Evolutionary conservation across 2,888 invertebrate species (phyloP).

Genomic region (Coenonympha glycerion): DNA sequence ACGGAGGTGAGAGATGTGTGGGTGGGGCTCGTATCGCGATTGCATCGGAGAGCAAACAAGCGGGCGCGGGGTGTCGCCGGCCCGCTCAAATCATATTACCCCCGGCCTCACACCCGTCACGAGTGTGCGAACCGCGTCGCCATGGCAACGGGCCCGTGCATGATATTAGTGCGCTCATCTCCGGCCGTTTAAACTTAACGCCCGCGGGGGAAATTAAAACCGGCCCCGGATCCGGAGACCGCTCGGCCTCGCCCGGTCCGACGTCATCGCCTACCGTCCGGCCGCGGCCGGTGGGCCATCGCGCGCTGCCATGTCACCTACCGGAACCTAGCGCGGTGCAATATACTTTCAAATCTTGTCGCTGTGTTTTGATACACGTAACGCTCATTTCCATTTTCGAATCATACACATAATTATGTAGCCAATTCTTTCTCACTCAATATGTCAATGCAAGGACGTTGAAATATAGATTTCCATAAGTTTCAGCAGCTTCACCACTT

Average conservation of each 20-base stretch:
- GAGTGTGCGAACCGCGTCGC: constrained; percentile 81
- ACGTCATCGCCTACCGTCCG: constrained; percentile 14
- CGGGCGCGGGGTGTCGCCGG: constrained; percentile 63
- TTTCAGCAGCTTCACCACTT: no score
- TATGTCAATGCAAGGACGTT: no score
- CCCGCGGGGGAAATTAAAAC: constrained; percentile 72
- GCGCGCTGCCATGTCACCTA: background rate
- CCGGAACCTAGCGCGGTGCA: background rate
- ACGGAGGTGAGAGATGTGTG: constrained; percentile 69
- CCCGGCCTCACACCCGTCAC: constrained; percentile 77
- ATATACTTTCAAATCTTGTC: background rate
- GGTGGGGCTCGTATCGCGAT: constrained; percentile 66
- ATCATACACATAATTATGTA: no score
- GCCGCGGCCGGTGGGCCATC: background rate
- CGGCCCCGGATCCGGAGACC: constrained; percentile 67
- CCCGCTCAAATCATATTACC: constrained; percentile 75
- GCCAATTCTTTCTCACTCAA: no score
- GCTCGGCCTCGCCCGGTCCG: constrained; percentile 43
- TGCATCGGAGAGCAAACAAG: constrained; percentile 77
- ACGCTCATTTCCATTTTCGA: no score
- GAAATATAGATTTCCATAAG: no score
- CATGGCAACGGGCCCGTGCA: constrained; percentile 79
- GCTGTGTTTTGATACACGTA: background rate
- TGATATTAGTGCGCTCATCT: constrained; percentile 76
- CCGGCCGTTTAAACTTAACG: constrained; percentile 72